Percentiles rank a stretch among this genome's conserved stretches.
Conservation (phyloP, 2,888 invertebrate species). For the Mesoligia furuncula region DNA sequence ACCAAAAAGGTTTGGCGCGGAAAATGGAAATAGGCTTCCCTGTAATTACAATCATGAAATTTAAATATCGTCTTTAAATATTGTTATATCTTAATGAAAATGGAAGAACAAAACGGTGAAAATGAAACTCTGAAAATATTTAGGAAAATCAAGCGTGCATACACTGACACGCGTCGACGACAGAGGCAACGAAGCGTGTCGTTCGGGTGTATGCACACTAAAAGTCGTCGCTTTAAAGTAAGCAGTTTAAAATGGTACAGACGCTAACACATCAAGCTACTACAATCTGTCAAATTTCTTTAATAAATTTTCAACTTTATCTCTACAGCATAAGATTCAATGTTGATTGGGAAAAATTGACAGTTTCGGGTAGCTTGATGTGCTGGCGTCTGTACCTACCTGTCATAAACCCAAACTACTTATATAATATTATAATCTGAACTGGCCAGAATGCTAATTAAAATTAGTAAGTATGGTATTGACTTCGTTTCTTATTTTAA, state of each 20-base stretch:
- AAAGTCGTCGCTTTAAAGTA: too few relatives aligned
- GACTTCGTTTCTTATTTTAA: background rate
- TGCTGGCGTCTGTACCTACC: too few relatives aligned
- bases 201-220: too few relatives aligned
- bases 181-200: too few relatives aligned
- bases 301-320: too few relatives aligned
- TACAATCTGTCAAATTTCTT: too few relatives aligned
- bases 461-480: background rate
- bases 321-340: too few relatives aligned
- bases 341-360: too few relatives aligned
- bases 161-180: too few relatives aligned
- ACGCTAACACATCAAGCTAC: too few relatives aligned
- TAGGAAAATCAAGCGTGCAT: background rate
- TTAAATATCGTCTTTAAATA: background rate
- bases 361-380: too few relatives aligned
- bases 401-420: background rate
- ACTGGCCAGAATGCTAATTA: background rate
- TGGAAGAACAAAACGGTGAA: background rate
- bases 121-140: background rate
- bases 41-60: background rate
- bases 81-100: background rate
- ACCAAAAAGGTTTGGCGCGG: slow-evolving; percentile 3
- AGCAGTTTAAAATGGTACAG: too few relatives aligned
- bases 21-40: background rate
- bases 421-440: background rate